A percentile compares a stretch with the other conserved stretches of the same genome.
Evolutionary conservation across 1,140 invertebrate species (phyloP).

Genomic region (Orius laevigatus): DNA sequence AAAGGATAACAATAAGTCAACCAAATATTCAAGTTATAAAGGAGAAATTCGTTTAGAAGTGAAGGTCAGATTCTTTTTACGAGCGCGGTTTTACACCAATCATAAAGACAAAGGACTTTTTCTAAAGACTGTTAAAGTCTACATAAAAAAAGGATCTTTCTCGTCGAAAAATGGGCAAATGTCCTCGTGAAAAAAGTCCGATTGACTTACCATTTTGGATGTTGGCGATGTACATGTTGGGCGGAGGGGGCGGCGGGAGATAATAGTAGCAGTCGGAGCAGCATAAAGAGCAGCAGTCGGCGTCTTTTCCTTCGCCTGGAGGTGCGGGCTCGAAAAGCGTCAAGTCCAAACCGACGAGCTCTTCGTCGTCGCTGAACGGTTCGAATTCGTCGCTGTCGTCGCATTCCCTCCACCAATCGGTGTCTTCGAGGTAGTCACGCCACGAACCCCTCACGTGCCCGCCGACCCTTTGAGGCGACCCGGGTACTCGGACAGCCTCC

Average conservation of each 20-base stretch:
- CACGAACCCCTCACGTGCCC: conserved; percentile 14
- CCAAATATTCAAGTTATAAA: no score
- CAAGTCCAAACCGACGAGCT: conserved; percentile 47
- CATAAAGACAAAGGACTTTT: no score
- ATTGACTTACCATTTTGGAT: conserved; percentile 3
- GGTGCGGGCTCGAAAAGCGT: conserved; percentile 42
- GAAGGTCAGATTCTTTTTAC: background rate
- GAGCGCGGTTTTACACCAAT: no score
- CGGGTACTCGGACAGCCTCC: conserved; percentile 12
- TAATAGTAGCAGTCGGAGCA: conserved; percentile 28
- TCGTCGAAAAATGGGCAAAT: conserved; percentile 4
- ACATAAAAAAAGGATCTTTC: no score
- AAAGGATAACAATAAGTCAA: conserved; percentile 7
- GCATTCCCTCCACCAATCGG: conserved; percentile 8
- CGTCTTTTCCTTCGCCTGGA: conserved; percentile 25
- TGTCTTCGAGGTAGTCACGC: conserved; percentile 16
- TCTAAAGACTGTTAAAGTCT: no score
- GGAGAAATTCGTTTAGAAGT: no score
- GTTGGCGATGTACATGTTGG: background rate
- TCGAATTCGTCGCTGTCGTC: conserved; percentile 33
- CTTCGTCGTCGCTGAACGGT: conserved; percentile 34
- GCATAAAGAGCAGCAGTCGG: conserved; percentile 27
- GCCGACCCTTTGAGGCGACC: conserved; percentile 15
- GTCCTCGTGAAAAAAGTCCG: conserved; percentile 1
- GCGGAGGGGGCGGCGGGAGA: conserved; percentile 24